A percentile compares a stretch with the other conserved stretches of the same genome.
Conservation (phyloP, 2,113 vertebrate genomes). For the Natator depressus region DNA sequence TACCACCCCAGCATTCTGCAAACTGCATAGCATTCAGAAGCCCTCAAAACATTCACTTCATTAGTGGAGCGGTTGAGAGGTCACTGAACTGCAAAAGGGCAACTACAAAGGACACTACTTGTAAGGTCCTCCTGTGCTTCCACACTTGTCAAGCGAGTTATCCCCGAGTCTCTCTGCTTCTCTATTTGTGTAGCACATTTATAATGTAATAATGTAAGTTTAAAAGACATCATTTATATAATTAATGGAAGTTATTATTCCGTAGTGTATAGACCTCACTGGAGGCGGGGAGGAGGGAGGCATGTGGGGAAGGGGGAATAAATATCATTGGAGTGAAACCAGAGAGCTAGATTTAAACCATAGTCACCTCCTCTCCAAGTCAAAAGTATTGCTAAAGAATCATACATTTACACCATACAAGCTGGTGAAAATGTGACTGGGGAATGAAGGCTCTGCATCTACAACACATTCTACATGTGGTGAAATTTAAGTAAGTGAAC, state of each 20-base stretch:
- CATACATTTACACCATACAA: neutral
- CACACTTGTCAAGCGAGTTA: neutral
- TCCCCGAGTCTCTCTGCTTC: neutral
- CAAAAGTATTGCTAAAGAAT: neutral
- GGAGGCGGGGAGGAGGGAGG: too few relatives aligned
- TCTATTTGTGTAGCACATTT: neutral
- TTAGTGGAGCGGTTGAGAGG: neutral
- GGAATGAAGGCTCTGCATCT: neutral
- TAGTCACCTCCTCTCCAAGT: neutral
- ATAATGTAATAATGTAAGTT: neutral
- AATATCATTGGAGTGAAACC: neutral
- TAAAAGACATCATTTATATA: neutral
- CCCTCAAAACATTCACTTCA: neutral
- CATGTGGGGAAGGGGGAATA: neutral
- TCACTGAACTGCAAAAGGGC: neutral
- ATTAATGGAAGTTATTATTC: neutral
- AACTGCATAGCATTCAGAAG: neutral
- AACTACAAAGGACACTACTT: neutral
- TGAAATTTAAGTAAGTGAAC: neutral
- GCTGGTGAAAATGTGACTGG: neutral
- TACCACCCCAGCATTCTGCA: neutral
- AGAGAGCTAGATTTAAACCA: neutral
- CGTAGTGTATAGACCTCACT: neutral
- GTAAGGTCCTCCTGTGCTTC: neutral
- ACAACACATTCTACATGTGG: neutral